A percentile compares a stretch with the other conserved stretches of the same genome.
Conservation (phyloP, 2,797 vertebrate genomes). For the Propithecus perrieri region DNA sequence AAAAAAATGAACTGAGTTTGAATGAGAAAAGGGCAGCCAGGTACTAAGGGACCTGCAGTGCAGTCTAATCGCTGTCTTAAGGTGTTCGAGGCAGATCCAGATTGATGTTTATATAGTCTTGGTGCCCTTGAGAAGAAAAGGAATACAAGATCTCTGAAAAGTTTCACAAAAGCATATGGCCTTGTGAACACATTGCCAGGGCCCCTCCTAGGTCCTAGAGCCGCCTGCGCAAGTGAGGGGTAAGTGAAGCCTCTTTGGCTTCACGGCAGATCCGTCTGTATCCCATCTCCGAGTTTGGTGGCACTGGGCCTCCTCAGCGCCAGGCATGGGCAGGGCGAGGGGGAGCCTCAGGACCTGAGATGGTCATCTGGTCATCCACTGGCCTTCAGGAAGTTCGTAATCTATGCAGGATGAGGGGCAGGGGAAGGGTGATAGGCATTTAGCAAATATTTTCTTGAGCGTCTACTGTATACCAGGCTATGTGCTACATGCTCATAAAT, state of each 20-base stretch:
- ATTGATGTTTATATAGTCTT: fast-evolving
- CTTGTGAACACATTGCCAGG: not conserved
- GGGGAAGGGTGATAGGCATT: not conserved
- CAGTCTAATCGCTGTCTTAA: not conserved
- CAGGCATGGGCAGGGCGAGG: fast-evolving
- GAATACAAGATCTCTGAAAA: not conserved
- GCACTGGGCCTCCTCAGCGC: fast-evolving
- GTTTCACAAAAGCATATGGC: not conserved
- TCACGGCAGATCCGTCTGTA: not conserved
- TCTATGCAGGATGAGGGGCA: fast-evolving
- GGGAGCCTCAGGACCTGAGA: not conserved
- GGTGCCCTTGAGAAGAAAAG: not conserved
- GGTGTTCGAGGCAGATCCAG: not conserved
- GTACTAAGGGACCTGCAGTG: not conserved
- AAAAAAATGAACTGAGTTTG: not conserved
- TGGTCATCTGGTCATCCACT: not conserved
- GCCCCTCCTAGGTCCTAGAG: not conserved
- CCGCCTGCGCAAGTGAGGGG: not conserved
- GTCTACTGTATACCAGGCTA: not conserved
- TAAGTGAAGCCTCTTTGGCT: not conserved
- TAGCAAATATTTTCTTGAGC: not conserved
- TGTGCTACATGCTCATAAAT: not conserved
- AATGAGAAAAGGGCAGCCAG: not conserved
- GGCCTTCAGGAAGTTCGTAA: not conserved
- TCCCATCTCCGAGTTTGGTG: not conserved